Evolutionary conservation across 92 coral and sea anemone genomes (phyloP), one percentile per base, ranked within the genome.

Genomic region (Umimayanthus kanabou): DNA sequence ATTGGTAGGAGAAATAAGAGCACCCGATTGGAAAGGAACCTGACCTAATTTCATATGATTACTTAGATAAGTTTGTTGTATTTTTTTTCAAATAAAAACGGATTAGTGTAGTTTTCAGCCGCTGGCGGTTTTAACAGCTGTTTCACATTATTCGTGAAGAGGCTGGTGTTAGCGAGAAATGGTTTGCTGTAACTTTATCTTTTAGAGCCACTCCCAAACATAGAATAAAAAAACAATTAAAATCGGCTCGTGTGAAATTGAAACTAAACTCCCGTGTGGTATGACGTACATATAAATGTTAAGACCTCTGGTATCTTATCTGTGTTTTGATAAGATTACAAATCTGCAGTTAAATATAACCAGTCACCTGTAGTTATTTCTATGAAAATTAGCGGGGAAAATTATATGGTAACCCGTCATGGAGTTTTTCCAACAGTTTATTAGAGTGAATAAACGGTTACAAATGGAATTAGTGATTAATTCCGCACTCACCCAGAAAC

Each of bases 361-460:
- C 10, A 10, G 65, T 8, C 87, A 70, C 67, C 87, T 83, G 87
- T 83, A 70, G 53, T 45, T 69, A 15, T 37, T 70, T 83, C 77
- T 18, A 22, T 30, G 45, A 43, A 49, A 83, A 29, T 6, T 29
- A 20, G 77, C 69, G 29, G 76, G 40, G 47, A 72, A 67, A 69
- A 69, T 20, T 11, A 29, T 45, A 13, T 18, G 37, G 29, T 83
- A 47, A 28, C 39, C 43, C 45, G 65, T 16, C 16, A 70, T 15
- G 65, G 28, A 40, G 39, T 43, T 70, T 45, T 47, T 70, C 22
- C 26, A 22, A 83, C 16, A 29, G n/a, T 26, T 45, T 29, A 26
- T 65, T 6, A 18, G 65, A n/a, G 28, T 29, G 45, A 49, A 43
- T 71, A 47, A 53, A 28, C 71, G 67, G 25, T 67, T 66, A 57